Base-by-base conservation (phyloP, 2,797 vertebrate genomes). In the Gephyroberyx darwinii region DNA sequence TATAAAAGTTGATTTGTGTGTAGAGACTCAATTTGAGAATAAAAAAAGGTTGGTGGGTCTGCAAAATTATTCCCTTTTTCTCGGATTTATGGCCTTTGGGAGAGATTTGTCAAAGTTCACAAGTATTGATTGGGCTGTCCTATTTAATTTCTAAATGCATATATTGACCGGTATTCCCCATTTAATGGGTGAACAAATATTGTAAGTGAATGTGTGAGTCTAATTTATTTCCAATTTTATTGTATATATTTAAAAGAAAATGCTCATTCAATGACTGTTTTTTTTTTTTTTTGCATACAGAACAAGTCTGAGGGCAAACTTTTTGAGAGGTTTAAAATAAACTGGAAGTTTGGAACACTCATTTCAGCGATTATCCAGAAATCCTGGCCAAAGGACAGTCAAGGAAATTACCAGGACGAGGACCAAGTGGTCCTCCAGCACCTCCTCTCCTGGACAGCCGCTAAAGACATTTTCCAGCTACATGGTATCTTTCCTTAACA, bases 341-440 rank as follows among this genome's bases (percentile, higher is more conserved):
- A 84, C 60, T 87, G 39, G 60, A 94, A 88, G 5, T 95, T 97
- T 57, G 94, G 94, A 70, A 95, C 90, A 1, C 93, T 99, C 0
- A 88, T 98, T 13, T 99, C 97, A 0, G 73, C 91, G 0, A 94
- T 98, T 57, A 91, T 99, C 16, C 83, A 93, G 37, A 95, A 96
- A 81, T 96, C 95, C 0, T 99, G 98, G 97, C 96, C 96, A 0
- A 77, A 1, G n/a, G 82, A 93, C n/a, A 0, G 0, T 1, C 3
- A 0, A 0, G 93, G 90, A 45, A 19, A 16, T 0, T 55, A 71
- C 4, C 57, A 82, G 1, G 70, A 64, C 0, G 82, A 91, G 12
- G 74, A 91, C 61, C 94, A 94, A 30, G 54, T 55, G 16, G 74
- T 96, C 45, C 83, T 98, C 47, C 81, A 48, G 17, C 95, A 98